Evolutionary conservation across 2,888 invertebrate genomes (phyloP).

Genomic region (Clostera curtula): DNA sequence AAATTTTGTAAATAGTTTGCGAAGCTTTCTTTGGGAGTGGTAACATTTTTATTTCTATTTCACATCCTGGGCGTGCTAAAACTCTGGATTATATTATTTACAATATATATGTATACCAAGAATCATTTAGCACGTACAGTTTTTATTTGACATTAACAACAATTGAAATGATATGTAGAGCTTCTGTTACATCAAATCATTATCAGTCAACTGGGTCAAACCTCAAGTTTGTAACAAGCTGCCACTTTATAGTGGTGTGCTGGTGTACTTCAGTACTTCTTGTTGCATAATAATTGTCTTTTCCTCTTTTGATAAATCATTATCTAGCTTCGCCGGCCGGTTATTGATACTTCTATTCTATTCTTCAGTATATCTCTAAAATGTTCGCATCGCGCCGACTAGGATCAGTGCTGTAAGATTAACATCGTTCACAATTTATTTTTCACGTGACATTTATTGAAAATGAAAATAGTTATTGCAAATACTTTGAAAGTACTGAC

Average conservation of each 20-base stretch:
- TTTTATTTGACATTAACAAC: too few species aligned
- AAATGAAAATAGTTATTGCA: conserved; percentile 1
- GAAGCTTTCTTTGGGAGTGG: too few species aligned
- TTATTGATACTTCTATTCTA: conserved; percentile 4
- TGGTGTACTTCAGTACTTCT: too few species aligned
- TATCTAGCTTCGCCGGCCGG: conserved; percentile 11
- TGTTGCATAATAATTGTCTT: conserved; percentile 24
- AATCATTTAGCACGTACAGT: too few species aligned
- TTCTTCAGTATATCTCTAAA: conserved; percentile 4
- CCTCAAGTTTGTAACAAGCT: too few species aligned
- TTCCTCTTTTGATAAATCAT: conserved; percentile 4
- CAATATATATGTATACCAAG: too few species aligned
- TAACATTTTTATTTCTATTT: too few species aligned
- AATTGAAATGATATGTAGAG: too few species aligned
- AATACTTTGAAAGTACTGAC: background rate
- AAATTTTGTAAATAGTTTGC: too few species aligned
- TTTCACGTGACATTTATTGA: background rate
- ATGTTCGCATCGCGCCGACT: conserved; percentile 44
- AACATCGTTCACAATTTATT: too few species aligned
- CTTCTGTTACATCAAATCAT: background rate
- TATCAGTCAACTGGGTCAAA: background rate
- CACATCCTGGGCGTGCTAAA: too few species aligned
- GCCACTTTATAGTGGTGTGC: conserved; percentile 10
- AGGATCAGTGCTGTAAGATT: conserved; percentile 40
- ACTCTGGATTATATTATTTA: too few species aligned